phyloP scores from a whole-genome alignment of 2,113 vertebrate genomes.

The Petrocephalus zakoni region DNA sequence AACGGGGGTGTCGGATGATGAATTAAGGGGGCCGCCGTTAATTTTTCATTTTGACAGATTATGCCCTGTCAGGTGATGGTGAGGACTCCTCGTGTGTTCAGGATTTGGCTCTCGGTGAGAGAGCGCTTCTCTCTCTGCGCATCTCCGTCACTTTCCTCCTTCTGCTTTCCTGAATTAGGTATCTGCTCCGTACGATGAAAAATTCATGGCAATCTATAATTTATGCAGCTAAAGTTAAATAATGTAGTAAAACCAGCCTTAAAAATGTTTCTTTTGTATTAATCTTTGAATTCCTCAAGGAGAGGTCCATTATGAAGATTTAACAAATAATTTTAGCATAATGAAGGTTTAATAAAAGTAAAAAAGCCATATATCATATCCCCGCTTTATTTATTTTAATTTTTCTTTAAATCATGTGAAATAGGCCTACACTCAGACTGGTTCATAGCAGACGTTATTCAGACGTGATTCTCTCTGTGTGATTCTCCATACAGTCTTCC shows the following conservation, averaged over 20 bases:
- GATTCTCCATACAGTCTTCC: background rate
- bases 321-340: constrained; percentile 22
- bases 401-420: background rate
- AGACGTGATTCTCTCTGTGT: background rate
- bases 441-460: background rate
- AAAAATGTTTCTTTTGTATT: constrained; percentile 70
- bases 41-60: constrained; percentile 82
- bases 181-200: constrained; percentile 66
- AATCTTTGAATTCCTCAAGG: constrained; percentile 61
- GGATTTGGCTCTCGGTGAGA: constrained; percentile 58
- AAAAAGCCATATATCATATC: background rate
- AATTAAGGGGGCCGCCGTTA: constrained; percentile 71
- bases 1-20: constrained; percentile 64
- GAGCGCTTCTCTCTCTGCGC: constrained; percentile 22
- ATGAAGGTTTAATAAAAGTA: background rate
- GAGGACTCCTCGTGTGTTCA: constrained; percentile 53
- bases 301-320: constrained; percentile 62
- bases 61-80: constrained; percentile 64
- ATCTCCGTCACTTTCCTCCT: constrained; percentile 41
- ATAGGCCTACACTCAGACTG: background rate
- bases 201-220: constrained; percentile 73
- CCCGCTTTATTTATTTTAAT: background rate
- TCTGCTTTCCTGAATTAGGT: constrained; percentile 59
- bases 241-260: constrained; percentile 72
- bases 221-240: constrained; percentile 71